Evolutionary conservation across 53 echinoderm and acorn worm species (phyloP), one percentile per base, ranked within the genome.

Genomic region (Stichopus horrens): DNA sequence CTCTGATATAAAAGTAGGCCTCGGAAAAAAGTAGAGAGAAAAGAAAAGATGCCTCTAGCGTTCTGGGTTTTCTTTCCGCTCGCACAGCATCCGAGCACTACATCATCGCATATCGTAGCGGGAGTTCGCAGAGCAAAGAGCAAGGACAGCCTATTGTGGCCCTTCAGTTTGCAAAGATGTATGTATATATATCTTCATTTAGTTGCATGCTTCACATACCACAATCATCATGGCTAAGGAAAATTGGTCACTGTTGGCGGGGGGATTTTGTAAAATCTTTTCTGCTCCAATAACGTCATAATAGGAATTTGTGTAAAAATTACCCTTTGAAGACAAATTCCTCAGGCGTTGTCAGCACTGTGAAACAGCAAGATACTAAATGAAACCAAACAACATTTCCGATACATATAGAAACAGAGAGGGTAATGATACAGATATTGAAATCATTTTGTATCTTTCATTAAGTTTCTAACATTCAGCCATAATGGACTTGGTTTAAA

Each of bases 21-120:
- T 57, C 81, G 81, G 52, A 37, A 37, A 37, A 37, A 37, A 37
- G 8, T 37, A 37, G 37, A 37, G 37, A 37, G 37, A 37, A 81
- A 55, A 81, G 81, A 58, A 81, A 81, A 21, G 22, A 81, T 57
- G 58, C 81, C 81, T 81, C 81, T 23, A 57, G 81, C 56, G 57
- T 81, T 55, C 19, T 21, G 10, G 81, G 81, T 54, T 81, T 81
- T 11, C 81, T 81, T 57, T 58, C 58, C 81, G 21, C 7, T 58
- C 20, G 16, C 81, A 52, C 81, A 56, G 56, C 81, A 57, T 81
- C 81, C 11, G 11, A 5, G 54, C 55, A 54, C 58, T 57, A 53
- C 21, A 18, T 58, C 57, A 58, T 54, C 81, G 21, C 21, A 19
- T 57, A 81, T 81, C 81, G 21, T 81, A 57, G 81, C 81, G 58